phyloP scores from a whole-genome alignment of 2,888 invertebrate genomes.

The Aleiodes alternator region DNA sequence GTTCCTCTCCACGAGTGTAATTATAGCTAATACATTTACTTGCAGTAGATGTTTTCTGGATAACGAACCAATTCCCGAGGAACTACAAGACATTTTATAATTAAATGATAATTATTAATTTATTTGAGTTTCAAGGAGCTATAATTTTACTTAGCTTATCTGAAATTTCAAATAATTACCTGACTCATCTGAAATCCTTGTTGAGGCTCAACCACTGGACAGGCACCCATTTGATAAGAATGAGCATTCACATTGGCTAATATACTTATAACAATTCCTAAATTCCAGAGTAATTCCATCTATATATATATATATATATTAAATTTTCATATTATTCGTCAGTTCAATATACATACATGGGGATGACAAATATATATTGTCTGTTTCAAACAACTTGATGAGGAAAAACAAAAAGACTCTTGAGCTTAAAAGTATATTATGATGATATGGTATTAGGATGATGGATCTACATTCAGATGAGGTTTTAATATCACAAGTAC shows the following conservation, averaged over 20 bases:
- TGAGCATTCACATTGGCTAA: conserved; percentile 75
- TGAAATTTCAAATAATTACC: conserved; percentile 78
- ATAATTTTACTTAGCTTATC: not conserved
- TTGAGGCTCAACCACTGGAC: conserved; percentile 85
- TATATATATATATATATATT: conserved; percentile 50
- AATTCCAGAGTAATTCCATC: conserved; percentile 58
- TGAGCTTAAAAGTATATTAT: too few species aligned
- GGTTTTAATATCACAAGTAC: too few species aligned
- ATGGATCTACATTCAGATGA: too few species aligned
- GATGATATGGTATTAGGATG: too few species aligned
- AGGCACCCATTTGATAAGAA: conserved; percentile 85
- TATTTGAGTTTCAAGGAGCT: too few species aligned
- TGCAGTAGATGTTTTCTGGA: conserved; percentile 89
- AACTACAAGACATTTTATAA: conserved; percentile 77
- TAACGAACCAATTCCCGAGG: conserved; percentile 87
- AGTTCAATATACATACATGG: not conserved
- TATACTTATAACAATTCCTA: conserved; percentile 56
- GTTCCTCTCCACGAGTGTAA: conserved; percentile 83
- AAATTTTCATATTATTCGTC: not conserved
- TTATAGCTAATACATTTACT: conserved; percentile 88
- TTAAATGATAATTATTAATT: too few species aligned
- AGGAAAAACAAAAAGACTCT: too few species aligned
- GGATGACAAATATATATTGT: too few species aligned
- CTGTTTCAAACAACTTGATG: too few species aligned
- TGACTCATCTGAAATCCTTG: conserved; percentile 84